Evolutionary conservation across 2,113 vertebrate species (phyloP).

Genomic region (Semicossyphus pulcher): DNA sequence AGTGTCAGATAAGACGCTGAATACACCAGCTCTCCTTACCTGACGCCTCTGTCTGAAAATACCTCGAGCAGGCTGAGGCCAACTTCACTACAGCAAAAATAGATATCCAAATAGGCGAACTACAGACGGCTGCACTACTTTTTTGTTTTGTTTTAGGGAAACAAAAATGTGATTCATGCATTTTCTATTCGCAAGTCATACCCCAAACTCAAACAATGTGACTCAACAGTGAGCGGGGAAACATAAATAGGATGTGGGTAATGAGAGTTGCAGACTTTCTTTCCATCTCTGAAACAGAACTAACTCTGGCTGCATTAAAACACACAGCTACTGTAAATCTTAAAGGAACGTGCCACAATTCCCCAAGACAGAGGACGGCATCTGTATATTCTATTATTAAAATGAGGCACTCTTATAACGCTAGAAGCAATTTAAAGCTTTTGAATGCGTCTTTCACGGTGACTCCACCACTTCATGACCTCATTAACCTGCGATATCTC

Average conservation of each 20-base stretch:
- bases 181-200: conserved; percentile 8
- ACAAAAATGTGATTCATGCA: conserved; percentile 19
- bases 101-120: conserved; percentile 40
- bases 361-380: background rate
- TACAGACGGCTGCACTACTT: conserved; percentile 16
- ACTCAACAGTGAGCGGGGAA: background rate
- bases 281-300: conserved; percentile 5
- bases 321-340: background rate
- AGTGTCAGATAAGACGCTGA: conserved; percentile 64
- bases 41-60: conserved; percentile 54
- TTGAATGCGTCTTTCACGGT: background rate
- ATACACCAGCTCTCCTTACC: conserved; percentile 26
- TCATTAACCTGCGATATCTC: background rate
- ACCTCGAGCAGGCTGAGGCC: conserved; percentile 48
- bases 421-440: conserved; percentile 14
- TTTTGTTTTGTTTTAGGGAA: background rate
- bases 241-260: conserved; percentile 21
- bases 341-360: conserved; percentile 2
- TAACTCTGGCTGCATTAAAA: background rate
- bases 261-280: conserved; percentile 1
- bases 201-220: background rate
- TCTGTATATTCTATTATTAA: background rate
- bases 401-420: too few species aligned
- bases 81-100: conserved; percentile 56
- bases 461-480: background rate